Conservation (phyloP, 2,888 invertebrate species). For the Pinctada fucata region DNA sequence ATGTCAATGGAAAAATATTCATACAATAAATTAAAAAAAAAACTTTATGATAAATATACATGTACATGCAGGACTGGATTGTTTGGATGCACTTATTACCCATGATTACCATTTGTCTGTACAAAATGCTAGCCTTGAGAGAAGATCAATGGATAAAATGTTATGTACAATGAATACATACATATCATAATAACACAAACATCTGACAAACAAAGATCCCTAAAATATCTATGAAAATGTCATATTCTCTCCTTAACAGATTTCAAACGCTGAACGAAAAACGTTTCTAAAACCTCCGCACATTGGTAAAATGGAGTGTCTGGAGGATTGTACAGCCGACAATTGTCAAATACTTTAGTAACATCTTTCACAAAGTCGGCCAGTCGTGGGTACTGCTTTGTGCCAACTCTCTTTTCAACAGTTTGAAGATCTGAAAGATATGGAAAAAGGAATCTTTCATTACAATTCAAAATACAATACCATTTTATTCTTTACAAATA, state of each 20-base stretch:
- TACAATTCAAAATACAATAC: too few relatives aligned
- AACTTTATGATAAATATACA: too few relatives aligned
- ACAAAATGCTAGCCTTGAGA: slow-evolving; percentile 1
- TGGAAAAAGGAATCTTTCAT: too few relatives aligned
- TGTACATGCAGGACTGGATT: too few relatives aligned
- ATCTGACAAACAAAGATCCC: too few relatives aligned
- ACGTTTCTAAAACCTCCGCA: slow-evolving; percentile 95
- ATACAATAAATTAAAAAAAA: too few relatives aligned
- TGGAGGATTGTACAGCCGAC: slow-evolving; percentile 96
- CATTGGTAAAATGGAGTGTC: slow-evolving; percentile 97
- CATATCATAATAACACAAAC: too few relatives aligned
- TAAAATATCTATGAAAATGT: background rate
- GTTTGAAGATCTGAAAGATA: slow-evolving; percentile 90
- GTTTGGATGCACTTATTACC: background rate
- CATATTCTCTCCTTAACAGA: slow-evolving; percentile 56
- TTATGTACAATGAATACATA: too few relatives aligned
- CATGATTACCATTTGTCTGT: background rate
- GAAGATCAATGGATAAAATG: background rate
- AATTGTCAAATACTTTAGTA: slow-evolving; percentile 99
- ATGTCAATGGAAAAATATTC: too few relatives aligned
- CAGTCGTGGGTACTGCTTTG: slow-evolving; percentile 88
- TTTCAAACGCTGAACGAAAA: slow-evolving; percentile 81
- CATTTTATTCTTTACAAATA: too few relatives aligned
- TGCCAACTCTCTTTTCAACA: slow-evolving; percentile 88
- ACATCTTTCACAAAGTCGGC: slow-evolving; percentile 98